These are phyloP conservation scores for Rhyacophila brunnea DNA, from an alignment of 1,140 invertebrate species.

Conservation along the genomic window DNA sequence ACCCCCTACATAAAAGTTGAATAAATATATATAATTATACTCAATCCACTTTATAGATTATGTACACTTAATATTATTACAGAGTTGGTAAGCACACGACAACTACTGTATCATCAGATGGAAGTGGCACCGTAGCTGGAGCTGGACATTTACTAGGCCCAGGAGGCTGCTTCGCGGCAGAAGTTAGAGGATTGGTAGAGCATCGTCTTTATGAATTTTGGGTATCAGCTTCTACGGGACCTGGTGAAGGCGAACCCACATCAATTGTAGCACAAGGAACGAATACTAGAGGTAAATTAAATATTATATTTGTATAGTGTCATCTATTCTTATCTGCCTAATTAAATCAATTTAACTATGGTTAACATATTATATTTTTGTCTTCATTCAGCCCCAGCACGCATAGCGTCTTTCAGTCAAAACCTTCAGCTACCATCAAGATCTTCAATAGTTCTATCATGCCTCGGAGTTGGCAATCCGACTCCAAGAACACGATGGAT, in stretches of 20 bases:
- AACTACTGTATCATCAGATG: slow-evolving; percentile 24
- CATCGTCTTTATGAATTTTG: slow-evolving; percentile 80
- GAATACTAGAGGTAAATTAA: slow-evolving; percentile 60
- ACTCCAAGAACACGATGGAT: slow-evolving; percentile 62
- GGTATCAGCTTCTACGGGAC: slow-evolving; percentile 77
- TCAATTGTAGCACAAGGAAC: slow-evolving; percentile 68
- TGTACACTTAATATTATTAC: no score
- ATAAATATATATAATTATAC: not conserved
- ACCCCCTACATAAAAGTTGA: not conserved
- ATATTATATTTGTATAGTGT: slow-evolving; percentile 4
- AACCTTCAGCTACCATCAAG: slow-evolving; percentile 57
- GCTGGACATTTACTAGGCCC: slow-evolving; percentile 3
- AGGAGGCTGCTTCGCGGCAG: slow-evolving; percentile 46
- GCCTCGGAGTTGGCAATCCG: slow-evolving; percentile 62
- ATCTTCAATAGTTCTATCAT: slow-evolving; percentile 58
- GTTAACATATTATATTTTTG: not conserved
- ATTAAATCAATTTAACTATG: slow-evolving; percentile 1
- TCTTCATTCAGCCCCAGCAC: slow-evolving; percentile 57
- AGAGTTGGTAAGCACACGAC: slow-evolving; percentile 29
- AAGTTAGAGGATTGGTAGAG: slow-evolving; percentile 65
- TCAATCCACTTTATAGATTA: no score
- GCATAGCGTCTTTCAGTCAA: slow-evolving; percentile 68
- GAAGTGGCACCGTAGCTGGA: slow-evolving; percentile 6
- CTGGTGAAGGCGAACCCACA: slow-evolving; percentile 75
- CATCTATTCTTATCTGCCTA: slow-evolving; percentile 8